These are phyloP conservation scores for Drosophila borealis DNA, from an alignment of 2,888 invertebrate species.

Conservation along the genomic window DNA sequence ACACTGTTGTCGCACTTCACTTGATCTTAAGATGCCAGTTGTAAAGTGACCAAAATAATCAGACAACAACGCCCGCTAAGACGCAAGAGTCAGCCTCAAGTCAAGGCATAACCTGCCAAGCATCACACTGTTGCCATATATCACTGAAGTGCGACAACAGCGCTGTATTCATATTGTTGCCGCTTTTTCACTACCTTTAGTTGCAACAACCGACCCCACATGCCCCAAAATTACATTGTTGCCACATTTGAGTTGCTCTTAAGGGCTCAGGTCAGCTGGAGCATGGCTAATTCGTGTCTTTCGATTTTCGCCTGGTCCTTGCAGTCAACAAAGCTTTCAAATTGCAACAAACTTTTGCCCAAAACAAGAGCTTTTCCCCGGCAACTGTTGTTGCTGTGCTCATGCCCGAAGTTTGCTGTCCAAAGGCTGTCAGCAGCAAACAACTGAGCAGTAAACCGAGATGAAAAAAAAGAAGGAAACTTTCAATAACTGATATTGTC, in stretches of 20 bases:
- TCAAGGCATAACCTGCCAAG: background rate
- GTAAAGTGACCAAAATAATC: too few species aligned
- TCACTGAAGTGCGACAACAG: slow-evolving; percentile 19
- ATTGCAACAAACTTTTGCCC: slow-evolving; percentile 39
- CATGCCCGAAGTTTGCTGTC: slow-evolving; percentile 18
- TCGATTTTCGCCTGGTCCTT: slow-evolving; percentile 19
- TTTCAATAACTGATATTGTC: slow-evolving; percentile 60
- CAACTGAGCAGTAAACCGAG: slow-evolving; percentile 28
- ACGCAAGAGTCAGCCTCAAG: too few species aligned
- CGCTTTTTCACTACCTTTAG: background rate
- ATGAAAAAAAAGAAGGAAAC: slow-evolving; percentile 16
- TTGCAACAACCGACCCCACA: too few species aligned
- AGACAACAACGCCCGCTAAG: too few species aligned
- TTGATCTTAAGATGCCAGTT: too few species aligned
- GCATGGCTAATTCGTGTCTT: slow-evolving; percentile 41
- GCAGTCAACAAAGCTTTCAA: slow-evolving; percentile 11
- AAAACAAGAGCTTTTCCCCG: slow-evolving; percentile 11
- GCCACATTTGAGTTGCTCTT: slow-evolving; percentile 26
- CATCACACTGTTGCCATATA: slow-evolving; percentile 24
- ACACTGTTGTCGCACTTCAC: too few species aligned
- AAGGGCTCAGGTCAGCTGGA: slow-evolving; percentile 11
- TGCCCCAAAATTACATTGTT: slow-evolving; percentile 6
- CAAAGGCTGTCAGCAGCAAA: slow-evolving; percentile 43
- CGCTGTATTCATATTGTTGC: background rate
- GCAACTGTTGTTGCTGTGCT: slow-evolving; percentile 2